phyloP scores from a whole-genome alignment of 2,113 vertebrate species.

The Tragulus kanchil region DNA sequence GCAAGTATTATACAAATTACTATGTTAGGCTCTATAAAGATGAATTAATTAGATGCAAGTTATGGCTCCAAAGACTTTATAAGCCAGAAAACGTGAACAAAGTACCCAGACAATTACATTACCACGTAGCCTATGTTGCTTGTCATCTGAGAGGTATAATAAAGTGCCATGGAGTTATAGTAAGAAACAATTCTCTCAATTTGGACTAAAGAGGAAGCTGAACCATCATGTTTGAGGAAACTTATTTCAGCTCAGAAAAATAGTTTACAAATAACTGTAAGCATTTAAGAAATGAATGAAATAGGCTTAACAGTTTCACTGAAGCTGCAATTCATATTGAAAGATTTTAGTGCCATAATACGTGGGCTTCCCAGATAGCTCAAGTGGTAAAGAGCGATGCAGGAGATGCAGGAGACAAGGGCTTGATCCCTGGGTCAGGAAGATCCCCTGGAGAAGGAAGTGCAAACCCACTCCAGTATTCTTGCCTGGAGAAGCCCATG shows the following conservation, averaged over 20 bases:
- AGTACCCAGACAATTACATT: background rate
- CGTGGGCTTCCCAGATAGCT: too few relatives aligned
- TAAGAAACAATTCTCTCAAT: background rate
- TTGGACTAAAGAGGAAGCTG: background rate
- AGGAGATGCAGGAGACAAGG: too few relatives aligned
- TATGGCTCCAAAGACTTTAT: background rate
- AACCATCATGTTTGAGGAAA: background rate
- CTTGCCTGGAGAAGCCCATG: too few relatives aligned
- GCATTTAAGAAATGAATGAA: slow-evolving; percentile 25
- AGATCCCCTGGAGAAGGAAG: too few relatives aligned
- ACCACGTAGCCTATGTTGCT: background rate
- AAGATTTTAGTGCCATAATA: background rate
- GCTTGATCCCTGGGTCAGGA: too few relatives aligned
- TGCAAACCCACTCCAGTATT: too few relatives aligned
- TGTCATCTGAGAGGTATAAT: background rate
- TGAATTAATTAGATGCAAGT: slow-evolving; percentile 19
- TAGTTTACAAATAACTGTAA: background rate
- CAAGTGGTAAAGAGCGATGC: too few relatives aligned
- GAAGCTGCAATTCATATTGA: background rate
- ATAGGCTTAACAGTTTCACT: slow-evolving; percentile 32
- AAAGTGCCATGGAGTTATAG: background rate
- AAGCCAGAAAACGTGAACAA: slow-evolving; percentile 48
- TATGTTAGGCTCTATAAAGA: background rate
- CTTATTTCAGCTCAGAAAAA: slow-evolving; percentile 37
- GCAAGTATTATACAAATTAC: background rate